Evolutionary conservation across 2,888 invertebrate genomes (phyloP), one percentile per base, ranked within the genome.

Genomic region (Thymelicus acteon): DNA sequence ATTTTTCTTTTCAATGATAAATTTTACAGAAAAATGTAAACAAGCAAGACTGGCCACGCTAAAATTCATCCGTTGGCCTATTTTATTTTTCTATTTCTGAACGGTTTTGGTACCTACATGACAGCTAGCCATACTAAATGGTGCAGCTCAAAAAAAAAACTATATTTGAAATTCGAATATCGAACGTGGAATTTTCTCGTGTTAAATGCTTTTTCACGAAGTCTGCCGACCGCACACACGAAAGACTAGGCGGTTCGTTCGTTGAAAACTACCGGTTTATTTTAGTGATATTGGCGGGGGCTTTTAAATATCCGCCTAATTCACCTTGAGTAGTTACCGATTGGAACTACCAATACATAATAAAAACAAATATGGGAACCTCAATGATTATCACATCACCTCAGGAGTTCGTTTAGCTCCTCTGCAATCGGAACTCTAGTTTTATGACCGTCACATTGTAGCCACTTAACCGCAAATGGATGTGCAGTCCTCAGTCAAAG

Each of bases 1-100:
- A 71, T 71, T 71, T 67, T 71, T 64, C 70, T 65, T 65, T 65
- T 71, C 65, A 71, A 60, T 65, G 70, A 65, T 65, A 70, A 70
- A 60, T 65, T 64, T 52, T 64, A 48, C 19, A 49, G 40, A 60
- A 71, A 71, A 60, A 71, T 60, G 70, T 71, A 70, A 70, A 71
- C 60, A 65, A 64, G 44, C 60, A 71, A 70, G 58, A 58, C 60
- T 31, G 40, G 52, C 49, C n/a, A 40, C 64, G 52, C 52, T n/a
- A 39, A 71, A 65, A 65, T 60, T 52, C 70, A 13, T 44, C 64
- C 15, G 64, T 71, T 49, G 60, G 60, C 65, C 70, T 69, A 71
- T 60, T 60, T 60, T 65, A 52, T 39, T 40, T 40, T 39, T 58
- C 49, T 60, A 65, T 60, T 71, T 60, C 60, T 37, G 65, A 65